phyloP scores from a whole-genome alignment of 2,888 invertebrate species.

The Acanthosoma haemorrhoidale region DNA sequence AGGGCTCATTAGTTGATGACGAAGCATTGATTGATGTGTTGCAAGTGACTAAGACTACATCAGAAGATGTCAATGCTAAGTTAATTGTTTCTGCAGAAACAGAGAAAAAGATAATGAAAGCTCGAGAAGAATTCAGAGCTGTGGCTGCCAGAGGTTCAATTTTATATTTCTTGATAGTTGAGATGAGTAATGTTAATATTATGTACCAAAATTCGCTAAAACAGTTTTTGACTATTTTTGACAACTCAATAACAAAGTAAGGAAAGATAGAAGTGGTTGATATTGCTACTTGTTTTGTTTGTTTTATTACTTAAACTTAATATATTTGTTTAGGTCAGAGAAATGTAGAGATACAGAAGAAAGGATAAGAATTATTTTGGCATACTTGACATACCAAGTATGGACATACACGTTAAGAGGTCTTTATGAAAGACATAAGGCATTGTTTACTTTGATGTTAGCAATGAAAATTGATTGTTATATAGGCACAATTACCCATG shows the following conservation, averaged over 20 bases:
- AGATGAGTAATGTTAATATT: slow-evolving; percentile 92
- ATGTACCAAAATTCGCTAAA: slow-evolving; percentile 97
- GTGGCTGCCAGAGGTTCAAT: slow-evolving; percentile 93
- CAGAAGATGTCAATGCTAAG: slow-evolving; percentile 93
- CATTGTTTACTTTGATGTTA: slow-evolving; percentile 86
- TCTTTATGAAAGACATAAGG: slow-evolving; percentile 88
- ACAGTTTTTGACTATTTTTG: slow-evolving; percentile 89
- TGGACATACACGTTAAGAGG: slow-evolving; percentile 90
- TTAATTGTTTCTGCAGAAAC: slow-evolving; percentile 87
- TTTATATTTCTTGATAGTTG: slow-evolving; percentile 90
- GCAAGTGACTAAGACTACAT: slow-evolving; percentile 78
- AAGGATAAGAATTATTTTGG: slow-evolving; percentile 80
- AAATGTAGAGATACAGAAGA: slow-evolving; percentile 80
- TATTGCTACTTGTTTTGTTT: background rate
- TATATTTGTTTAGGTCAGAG: slow-evolving; percentile 52
- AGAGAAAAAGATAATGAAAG: slow-evolving; percentile 87
- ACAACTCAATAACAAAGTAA: slow-evolving; percentile 80
- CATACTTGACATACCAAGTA: slow-evolving; percentile 83
- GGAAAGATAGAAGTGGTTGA: slow-evolving; percentile 24
- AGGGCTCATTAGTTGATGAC: slow-evolving; percentile 89
- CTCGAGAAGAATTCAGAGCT: slow-evolving; percentile 90
- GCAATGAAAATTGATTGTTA: slow-evolving; percentile 93
- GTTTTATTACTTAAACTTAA: background rate
- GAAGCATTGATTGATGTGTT: slow-evolving; percentile 88
- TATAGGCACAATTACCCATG: slow-evolving; percentile 71